Evolutionary conservation across 2,888 invertebrate genomes (phyloP).

Genomic region (Bugula neritina): DNA sequence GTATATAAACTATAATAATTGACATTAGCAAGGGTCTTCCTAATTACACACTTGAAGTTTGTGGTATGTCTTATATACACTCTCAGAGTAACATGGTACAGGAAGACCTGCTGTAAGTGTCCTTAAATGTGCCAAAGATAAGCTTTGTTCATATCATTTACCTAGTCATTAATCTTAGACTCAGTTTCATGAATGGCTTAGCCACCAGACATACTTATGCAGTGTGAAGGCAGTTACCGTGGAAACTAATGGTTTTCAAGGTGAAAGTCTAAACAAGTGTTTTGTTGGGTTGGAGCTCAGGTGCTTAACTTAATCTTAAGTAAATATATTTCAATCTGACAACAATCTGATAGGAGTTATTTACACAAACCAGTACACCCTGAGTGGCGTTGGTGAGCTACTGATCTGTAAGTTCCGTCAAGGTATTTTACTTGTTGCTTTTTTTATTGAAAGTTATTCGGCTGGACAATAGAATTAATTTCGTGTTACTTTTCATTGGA

Average conservation of each 20-base stretch:
- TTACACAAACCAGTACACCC: neutral
- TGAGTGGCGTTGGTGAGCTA: neutral
- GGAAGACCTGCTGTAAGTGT: too few species aligned
- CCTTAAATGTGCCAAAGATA: too few species aligned
- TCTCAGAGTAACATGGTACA: too few species aligned
- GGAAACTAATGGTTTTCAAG: neutral
- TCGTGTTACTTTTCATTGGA: slow-evolving; percentile 1
- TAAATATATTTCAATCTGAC: neutral
- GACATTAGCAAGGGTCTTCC: too few species aligned
- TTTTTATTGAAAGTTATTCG: slow-evolving; percentile 25
- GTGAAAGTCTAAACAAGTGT: neutral
- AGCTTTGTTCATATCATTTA: too few species aligned
- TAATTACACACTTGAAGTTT: too few species aligned
- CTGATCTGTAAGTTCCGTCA: neutral
- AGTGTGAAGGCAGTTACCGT: neutral
- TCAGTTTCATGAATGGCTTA: too few species aligned
- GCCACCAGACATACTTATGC: neutral
- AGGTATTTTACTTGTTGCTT: slow-evolving; percentile 11
- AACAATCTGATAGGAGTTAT: neutral
- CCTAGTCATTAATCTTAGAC: too few species aligned
- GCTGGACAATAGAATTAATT: slow-evolving; percentile 21
- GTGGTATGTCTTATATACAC: too few species aligned
- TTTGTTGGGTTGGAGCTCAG: neutral
- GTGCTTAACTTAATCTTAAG: neutral
- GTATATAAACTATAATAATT: too few species aligned